A percentile compares a stretch with the other conserved stretches of the same genome.
Evolutionary conservation across 1,140 invertebrate species (phyloP).

Genomic region (Zaprionus ghesquierei): DNA sequence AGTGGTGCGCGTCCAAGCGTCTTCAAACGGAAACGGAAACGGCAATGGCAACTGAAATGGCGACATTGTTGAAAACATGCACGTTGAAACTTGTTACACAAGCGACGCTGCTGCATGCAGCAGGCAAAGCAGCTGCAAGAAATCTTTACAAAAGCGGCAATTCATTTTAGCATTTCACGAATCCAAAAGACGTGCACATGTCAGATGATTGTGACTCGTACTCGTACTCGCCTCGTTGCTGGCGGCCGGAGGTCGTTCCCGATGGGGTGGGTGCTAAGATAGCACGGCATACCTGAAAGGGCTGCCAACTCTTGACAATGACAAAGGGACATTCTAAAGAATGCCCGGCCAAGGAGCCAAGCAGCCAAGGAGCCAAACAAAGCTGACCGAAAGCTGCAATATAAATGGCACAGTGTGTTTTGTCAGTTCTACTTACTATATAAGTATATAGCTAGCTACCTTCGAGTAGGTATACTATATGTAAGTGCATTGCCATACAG

Average conservation of each 20-base stretch:
- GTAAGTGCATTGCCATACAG: not conserved
- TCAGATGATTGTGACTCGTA: constrained; percentile 44
- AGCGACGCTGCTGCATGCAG: constrained; percentile 29
- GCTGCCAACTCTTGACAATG: constrained; percentile 47
- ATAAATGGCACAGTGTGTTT: constrained; percentile 39
- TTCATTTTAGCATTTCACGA: constrained; percentile 74
- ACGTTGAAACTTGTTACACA: constrained; percentile 74
- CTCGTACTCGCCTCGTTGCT: not conserved
- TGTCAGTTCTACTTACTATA: constrained; percentile 20
- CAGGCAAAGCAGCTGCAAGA: constrained; percentile 54
- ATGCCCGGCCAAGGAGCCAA: not conserved
- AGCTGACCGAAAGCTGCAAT: constrained; percentile 43
- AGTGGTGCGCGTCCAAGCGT: constrained; percentile 44
- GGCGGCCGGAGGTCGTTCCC: not conserved
- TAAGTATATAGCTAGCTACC: not conserved
- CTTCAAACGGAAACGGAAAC: constrained; percentile 34
- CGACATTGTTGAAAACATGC: constrained; percentile 76
- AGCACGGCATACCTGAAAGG: constrained; percentile 36
- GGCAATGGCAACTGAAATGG: constrained; percentile 52
- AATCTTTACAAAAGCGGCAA: constrained; percentile 79
- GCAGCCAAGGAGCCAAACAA: constrained; percentile 27
- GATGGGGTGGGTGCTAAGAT: constrained; percentile 24
- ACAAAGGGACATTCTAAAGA: constrained; percentile 26
- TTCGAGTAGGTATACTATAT: not conserved
- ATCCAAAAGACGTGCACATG: constrained; percentile 72